Conservation (phyloP, 2,797 vertebrate species). For the Alectoris magna region DNA sequence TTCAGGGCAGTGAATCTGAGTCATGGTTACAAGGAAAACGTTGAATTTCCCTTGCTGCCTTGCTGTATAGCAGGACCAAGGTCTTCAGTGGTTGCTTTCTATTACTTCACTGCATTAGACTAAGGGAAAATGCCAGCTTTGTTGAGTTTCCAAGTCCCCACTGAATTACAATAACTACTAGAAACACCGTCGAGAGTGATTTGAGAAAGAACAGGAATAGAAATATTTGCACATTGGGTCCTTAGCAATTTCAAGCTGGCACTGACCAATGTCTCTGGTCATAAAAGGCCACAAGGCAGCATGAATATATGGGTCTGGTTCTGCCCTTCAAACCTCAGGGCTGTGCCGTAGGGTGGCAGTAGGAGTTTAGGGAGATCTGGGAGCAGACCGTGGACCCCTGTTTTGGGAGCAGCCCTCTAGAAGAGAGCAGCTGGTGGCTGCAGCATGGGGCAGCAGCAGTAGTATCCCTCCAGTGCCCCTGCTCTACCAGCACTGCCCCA, state of each 20-base stretch:
- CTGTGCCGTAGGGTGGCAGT: background rate
- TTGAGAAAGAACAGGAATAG: conserved; percentile 1
- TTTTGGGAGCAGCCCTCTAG: fast-evolving
- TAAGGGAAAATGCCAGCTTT: conserved; percentile 32
- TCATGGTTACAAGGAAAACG: background rate
- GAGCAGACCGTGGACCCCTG: background rate
- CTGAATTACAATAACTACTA: conserved; percentile 39
- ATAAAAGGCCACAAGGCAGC: background rate
- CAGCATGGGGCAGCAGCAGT: background rate
- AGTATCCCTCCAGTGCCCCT: background rate
- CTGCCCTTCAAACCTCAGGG: background rate
- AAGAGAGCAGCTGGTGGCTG: background rate
- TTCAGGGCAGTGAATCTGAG: conserved; percentile 14
- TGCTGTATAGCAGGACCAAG: background rate
- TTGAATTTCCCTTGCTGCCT: background rate
- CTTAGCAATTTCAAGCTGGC: conserved; percentile 22
- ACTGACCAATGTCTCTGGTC: background rate
- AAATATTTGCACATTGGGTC: background rate
- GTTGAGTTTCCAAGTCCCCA: conserved; percentile 19
- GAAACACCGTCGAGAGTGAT: conserved; percentile 22
- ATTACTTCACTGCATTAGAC: conserved; percentile 28
- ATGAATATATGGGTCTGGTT: background rate
- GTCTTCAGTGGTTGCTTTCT: background rate
- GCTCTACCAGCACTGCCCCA: background rate
- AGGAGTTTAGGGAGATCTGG: background rate